These are phyloP conservation scores for Hyppa rectilinea DNA, from an alignment of 2,888 invertebrate species.

Conservation along the genomic window DNA sequence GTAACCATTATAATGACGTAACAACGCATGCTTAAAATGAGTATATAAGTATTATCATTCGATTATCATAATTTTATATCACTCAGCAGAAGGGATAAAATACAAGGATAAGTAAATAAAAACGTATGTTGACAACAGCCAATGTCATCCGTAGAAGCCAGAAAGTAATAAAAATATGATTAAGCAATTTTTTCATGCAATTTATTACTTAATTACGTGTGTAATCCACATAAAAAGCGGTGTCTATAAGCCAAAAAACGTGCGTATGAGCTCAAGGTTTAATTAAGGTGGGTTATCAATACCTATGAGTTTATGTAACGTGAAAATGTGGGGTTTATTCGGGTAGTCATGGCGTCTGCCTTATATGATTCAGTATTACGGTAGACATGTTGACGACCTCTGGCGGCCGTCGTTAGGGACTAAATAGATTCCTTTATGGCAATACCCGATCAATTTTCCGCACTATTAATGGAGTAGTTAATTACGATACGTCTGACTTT, in stretches of 20 bases:
- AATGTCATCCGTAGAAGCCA: conserved; percentile 61
- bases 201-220: conserved; percentile 81
- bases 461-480: conserved; percentile 31
- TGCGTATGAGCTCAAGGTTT: conserved; percentile 45
- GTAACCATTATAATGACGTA: conserved; percentile 15
- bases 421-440: conserved; percentile 35
- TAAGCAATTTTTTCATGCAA: conserved; percentile 76
- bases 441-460: conserved; percentile 31
- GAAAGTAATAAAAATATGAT: conserved; percentile 65
- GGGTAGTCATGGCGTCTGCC: conserved; percentile 39
- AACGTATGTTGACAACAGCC: conserved; percentile 52
- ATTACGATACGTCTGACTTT: conserved; percentile 19
- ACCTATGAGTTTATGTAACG: conserved; percentile 45
- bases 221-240: conserved; percentile 73
- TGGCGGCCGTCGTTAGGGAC: conserved; percentile 14
- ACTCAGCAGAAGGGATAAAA: conserved; percentile 40
- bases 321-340: conserved; percentile 54
- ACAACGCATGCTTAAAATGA: conserved; percentile 32
- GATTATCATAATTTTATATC: conserved; percentile 39
- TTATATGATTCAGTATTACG: conserved; percentile 43
- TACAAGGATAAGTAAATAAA: conserved; percentile 59
- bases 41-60: conserved; percentile 11
- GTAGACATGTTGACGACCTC: conserved; percentile 44
- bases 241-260: conserved; percentile 61
- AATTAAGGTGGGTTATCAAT: conserved; percentile 59